Evolutionary conservation across 2,888 invertebrate genomes (phyloP).

Genomic region (Cerastis leucographa): DNA sequence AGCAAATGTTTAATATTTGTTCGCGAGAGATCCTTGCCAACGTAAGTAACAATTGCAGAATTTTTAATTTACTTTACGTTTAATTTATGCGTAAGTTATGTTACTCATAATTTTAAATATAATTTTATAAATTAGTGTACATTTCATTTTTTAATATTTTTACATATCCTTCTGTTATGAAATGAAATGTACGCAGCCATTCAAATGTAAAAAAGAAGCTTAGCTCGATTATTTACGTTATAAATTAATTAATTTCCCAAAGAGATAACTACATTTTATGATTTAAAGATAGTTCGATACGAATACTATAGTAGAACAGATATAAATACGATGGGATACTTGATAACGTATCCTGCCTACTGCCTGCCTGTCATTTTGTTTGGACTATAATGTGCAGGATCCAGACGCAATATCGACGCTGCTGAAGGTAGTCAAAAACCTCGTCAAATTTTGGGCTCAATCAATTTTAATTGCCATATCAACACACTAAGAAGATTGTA

Average conservation of each 20-base stretch:
- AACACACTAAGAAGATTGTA: neutral
- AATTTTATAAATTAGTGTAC: conserved; percentile 3
- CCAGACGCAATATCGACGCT: neutral
- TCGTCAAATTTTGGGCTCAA: neutral
- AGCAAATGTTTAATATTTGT: conserved; percentile 12
- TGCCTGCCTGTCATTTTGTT: neutral
- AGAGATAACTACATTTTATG: neutral
- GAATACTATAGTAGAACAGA: neutral
- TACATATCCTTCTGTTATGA: neutral
- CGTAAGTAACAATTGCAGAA: neutral
- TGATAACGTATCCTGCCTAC: neutral
- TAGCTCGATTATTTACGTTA: neutral
- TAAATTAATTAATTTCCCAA: neutral
- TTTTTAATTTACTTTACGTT: conserved; percentile 2
- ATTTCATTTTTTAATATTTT: conserved; percentile 3
- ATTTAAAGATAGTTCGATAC: neutral
- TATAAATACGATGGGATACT: neutral
- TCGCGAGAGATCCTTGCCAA: conserved; percentile 3
- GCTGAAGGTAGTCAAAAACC: neutral
- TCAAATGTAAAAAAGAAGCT: neutral
- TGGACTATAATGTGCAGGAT: neutral
- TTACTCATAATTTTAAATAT: neutral
- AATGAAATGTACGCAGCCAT: neutral
- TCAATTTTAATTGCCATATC: neutral
- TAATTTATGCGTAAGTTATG: conserved; percentile 14